Evolutionary conservation across 1,140 invertebrate species (phyloP), one percentile per base, ranked within the genome.

Genomic region (Drosophila melanica): DNA sequence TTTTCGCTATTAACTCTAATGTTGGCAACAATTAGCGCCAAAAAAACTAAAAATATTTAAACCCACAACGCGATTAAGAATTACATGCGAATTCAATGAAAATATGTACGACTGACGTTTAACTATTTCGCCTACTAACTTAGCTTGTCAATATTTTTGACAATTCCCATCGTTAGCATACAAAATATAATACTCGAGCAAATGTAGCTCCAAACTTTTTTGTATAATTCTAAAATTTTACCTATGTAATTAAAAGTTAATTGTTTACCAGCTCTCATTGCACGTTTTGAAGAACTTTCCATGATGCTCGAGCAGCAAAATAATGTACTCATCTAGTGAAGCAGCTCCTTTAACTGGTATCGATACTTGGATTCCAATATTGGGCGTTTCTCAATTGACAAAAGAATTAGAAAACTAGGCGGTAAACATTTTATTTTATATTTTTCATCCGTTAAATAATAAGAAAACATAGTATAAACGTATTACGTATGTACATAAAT

Each of bases 401-500:
- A 12, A n/a, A 39, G 12, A 41, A 16, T 41, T 39, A 12, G 3
- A 33, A 63, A 51, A 51, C 10, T 48, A 55, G 14, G 39, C 23
- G 8, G 20, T 42, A 35, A 14, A 33, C 1, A 53, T 2, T 35
- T 53, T 35, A 27, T 30, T 45, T 27, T 30, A n/a, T 27, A 16
- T 27, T 41, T 11, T 30, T n/a, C n/a, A 27, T 50, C 39, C 12
- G 23, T 50, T 41, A 53, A 69, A 53, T 60, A 39, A 6, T 41
- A 51, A 51, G 27, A 35, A 14, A 51, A 27, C 45, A 48, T 48
- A 27, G 20, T n/a, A 20, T 48, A 4, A n/a, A 27, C 30, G 30
- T 8, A 35, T 35, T 27, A 27, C 27, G 20, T 47, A 18, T 47
- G 10, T 23, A 23, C 20, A 23, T 4, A 23, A 23, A 23, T 23